Conservation (phyloP, 2,888 invertebrate species). For the Andrena bucephala region DNA sequence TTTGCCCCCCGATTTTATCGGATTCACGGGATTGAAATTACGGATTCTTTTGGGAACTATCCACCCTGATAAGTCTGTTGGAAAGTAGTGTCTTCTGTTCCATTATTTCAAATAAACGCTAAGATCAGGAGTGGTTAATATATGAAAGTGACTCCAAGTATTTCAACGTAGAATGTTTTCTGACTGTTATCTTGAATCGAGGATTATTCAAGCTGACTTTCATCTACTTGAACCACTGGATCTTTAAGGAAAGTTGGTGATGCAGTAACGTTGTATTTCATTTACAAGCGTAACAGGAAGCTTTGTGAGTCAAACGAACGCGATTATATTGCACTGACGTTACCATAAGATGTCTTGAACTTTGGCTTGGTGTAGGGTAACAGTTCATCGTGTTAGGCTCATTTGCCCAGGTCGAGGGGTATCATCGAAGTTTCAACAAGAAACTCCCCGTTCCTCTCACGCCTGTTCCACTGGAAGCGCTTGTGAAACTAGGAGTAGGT, state of each 20-base stretch:
- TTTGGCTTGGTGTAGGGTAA: slow-evolving; percentile 46
- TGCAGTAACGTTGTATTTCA: slow-evolving; percentile 1
- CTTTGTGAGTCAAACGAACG: neutral
- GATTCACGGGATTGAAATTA: neutral
- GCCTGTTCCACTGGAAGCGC: neutral
- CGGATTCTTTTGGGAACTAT: neutral
- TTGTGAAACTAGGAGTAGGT: slow-evolving; percentile 32
- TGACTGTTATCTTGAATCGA: no score
- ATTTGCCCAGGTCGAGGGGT: slow-evolving; percentile 34
- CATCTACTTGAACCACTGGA: neutral
- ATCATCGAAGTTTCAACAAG: slow-evolving; percentile 61
- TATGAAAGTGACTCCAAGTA: no score
- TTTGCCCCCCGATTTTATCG: slow-evolving; percentile 1
- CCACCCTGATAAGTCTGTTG: no score
- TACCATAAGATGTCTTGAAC: slow-evolving; percentile 29
- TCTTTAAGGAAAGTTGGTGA: neutral
- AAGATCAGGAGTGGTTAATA: no score
- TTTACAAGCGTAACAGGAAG: neutral
- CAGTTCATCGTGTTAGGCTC: slow-evolving; percentile 54
- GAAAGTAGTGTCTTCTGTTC: no score
- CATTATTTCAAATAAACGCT: no score
- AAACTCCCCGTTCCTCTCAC: slow-evolving; percentile 23
- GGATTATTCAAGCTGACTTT: no score
- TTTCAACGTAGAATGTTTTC: no score
- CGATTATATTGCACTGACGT: slow-evolving; percentile 21